Conservation (phyloP, 2,888 invertebrate species). For the Meteorus colon region DNA sequence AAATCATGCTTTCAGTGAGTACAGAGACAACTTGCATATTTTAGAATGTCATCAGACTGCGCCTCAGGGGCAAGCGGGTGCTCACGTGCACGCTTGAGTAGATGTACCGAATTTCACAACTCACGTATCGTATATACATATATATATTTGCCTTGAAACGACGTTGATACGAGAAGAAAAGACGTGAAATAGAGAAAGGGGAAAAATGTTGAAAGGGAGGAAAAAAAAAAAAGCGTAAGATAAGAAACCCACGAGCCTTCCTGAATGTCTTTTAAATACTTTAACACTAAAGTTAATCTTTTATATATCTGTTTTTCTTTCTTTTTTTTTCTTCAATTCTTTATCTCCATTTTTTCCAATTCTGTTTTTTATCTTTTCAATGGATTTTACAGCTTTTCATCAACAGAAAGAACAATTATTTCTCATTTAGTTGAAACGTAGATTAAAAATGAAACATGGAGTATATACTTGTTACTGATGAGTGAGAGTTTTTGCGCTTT, state of each 20-base stretch:
- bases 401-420: conserved; percentile 50
- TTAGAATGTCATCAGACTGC: conserved; percentile 61
- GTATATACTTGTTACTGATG: conserved; percentile 1
- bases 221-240: conserved; percentile 12
- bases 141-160: conserved; percentile 18
- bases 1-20: conserved; percentile 55
- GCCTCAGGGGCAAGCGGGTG: conserved; percentile 38
- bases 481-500: conserved; percentile 2
- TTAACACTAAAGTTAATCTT: conserved; percentile 8
- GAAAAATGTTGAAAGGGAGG: conserved; percentile 5
- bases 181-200: conserved; percentile 35
- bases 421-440: conserved; percentile 52
- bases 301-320: neutral
- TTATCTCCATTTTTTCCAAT: neutral
- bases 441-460: conserved; percentile 47
- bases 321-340: neutral
- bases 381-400: neutral
- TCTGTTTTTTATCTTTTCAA: neutral
- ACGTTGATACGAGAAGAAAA: conserved; percentile 29
- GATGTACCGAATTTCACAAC: conserved; percentile 27
- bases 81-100: neutral
- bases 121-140: conserved; percentile 19
- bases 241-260: conserved; percentile 1
- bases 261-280: conserved; percentile 4
- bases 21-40: conserved; percentile 58